phyloP scores from a whole-genome alignment of 1,140 invertebrate species.

The Trichonephila clavipes region DNA sequence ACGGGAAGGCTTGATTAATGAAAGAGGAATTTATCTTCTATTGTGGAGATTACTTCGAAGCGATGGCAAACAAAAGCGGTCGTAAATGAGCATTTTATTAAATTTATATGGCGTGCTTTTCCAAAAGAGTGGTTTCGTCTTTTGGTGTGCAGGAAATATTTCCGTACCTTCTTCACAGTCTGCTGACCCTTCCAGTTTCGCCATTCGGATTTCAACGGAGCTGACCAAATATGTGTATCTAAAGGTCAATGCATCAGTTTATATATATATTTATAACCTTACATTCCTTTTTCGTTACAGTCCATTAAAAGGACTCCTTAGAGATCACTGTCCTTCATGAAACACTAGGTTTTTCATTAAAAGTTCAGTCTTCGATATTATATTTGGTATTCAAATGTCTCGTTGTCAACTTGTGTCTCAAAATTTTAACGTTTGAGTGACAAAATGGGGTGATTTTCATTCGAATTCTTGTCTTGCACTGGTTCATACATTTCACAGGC shows the following conservation, averaged over 20 bases:
- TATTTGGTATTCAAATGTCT: constrained; percentile 11
- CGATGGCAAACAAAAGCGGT: constrained; percentile 44
- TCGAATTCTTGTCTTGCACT: background rate
- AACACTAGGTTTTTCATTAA: constrained; percentile 12
- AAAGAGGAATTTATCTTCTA: constrained; percentile 62
- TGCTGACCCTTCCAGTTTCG: constrained; percentile 27
- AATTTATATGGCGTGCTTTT: constrained; percentile 35
- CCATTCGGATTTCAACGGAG: background rate
- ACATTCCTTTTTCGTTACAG: constrained; percentile 28
- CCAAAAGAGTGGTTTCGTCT: constrained; percentile 28
- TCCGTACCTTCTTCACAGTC: constrained; percentile 35
- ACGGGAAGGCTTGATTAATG: constrained; percentile 35
- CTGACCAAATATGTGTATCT: constrained; percentile 26
- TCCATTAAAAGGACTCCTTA: constrained; percentile 6
- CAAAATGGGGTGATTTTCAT: constrained; percentile 29
- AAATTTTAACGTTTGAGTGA: constrained; percentile 4
- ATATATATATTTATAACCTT: constrained; percentile 8
- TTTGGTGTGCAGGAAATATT: constrained; percentile 21
- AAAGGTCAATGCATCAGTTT: constrained; percentile 46
- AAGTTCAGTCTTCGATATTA: background rate
- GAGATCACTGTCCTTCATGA: constrained; percentile 35
- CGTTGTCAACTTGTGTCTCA: background rate
- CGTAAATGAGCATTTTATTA: constrained; percentile 61
- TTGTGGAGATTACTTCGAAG: constrained; percentile 54
- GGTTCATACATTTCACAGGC: background rate